Evolutionary conservation across 2,797 vertebrate species (phyloP).

Genomic region (Gadopsis bispinosus): DNA sequence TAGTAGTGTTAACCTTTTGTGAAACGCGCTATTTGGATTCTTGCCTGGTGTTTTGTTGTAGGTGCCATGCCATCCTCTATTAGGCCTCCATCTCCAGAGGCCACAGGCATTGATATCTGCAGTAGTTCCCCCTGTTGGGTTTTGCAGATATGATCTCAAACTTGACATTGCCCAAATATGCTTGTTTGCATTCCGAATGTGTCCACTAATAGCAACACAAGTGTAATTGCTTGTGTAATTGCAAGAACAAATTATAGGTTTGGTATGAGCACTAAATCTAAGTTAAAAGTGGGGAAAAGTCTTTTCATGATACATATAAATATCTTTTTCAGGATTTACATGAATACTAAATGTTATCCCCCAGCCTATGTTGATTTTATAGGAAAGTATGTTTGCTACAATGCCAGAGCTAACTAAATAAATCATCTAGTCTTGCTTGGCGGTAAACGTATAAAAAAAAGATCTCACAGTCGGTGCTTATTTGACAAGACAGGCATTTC

Average conservation of each 20-base stretch:
- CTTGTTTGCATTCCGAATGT: conserved; percentile 54
- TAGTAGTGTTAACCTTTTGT: conserved; percentile 78
- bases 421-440: not conserved
- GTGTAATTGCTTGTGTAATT: conserved; percentile 71
- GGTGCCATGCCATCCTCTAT: conserved; percentile 30
- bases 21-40: conserved; percentile 61
- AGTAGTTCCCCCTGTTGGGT: conserved; percentile 5
- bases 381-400: not conserved
- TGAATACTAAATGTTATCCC: conserved; percentile 17
- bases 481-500: conserved; percentile 45
- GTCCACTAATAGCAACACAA: conserved; percentile 31
- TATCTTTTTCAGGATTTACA: conserved; percentile 8
- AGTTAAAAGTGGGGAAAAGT: conserved; percentile 14
- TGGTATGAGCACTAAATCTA: conserved; percentile 30
- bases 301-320: not conserved
- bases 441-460: not conserved
- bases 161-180: conserved; percentile 67
- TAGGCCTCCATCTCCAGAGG: conserved; percentile 40
- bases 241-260: conserved; percentile 60
- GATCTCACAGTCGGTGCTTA: not conserved
- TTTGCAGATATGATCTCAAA: conserved; percentile 48
- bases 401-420: not conserved
- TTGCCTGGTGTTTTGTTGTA: conserved; percentile 66
- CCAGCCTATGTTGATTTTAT: not conserved
- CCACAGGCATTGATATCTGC: conserved; percentile 33